Percentiles rank a stretch among this genome's conserved stretches.
Evolutionary conservation across 2,797 vertebrate species (phyloP).

Genomic region (Spinus olivaceus): DNA sequence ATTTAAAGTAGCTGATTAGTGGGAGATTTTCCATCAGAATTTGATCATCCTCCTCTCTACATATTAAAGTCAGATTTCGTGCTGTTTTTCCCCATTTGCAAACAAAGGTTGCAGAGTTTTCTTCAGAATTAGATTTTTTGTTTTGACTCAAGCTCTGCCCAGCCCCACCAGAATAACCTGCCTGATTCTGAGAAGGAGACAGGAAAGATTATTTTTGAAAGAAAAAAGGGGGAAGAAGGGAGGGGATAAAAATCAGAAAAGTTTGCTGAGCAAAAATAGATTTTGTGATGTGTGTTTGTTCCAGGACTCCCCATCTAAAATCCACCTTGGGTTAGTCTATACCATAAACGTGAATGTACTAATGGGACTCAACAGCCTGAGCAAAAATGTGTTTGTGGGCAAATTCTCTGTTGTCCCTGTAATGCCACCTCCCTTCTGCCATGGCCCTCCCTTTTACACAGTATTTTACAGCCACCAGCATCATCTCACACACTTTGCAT

Average conservation of each 20-base stretch:
- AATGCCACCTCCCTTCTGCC: fast-evolving
- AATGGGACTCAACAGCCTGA: not conserved
- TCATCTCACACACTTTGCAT: not conserved
- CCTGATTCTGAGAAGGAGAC: not conserved
- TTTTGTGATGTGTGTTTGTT: not conserved
- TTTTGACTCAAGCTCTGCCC: not conserved
- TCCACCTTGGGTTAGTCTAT: not conserved
- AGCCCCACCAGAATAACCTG: not conserved
- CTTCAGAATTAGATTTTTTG: not conserved
- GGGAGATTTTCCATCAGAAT: not conserved
- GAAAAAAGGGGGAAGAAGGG: not conserved
- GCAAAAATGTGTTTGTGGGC: not conserved
- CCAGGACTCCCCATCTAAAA: not conserved
- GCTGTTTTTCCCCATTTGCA: not conserved
- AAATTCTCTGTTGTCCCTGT: not conserved
- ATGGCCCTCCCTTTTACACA: not conserved
- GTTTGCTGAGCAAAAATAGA: not conserved
- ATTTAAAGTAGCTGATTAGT: constrained; percentile 15
- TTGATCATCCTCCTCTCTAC: not conserved
- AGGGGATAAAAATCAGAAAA: not conserved
- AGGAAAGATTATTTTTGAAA: not conserved
- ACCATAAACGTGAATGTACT: fast-evolving
- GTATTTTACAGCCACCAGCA: not conserved
- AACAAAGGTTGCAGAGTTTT: not conserved
- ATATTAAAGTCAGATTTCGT: not conserved